Conservation (phyloP, 2,888 invertebrate genomes). For the Xanthia icteritia region DNA sequence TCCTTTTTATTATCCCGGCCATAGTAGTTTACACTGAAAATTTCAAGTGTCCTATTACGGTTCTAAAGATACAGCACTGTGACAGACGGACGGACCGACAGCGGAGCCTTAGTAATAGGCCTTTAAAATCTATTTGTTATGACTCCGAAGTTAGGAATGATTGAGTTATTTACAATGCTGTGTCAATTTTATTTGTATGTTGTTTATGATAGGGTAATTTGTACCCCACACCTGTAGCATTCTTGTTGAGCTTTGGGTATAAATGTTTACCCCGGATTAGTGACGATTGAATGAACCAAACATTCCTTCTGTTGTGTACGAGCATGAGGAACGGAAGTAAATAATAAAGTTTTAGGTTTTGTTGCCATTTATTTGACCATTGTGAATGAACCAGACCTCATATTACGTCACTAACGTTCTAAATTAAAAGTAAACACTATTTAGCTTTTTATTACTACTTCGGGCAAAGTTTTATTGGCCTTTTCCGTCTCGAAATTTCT, state of each 20-base stretch:
- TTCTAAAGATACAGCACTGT: background rate
- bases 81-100: no score
- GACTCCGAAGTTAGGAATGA: conserved; percentile 33
- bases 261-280: conserved; percentile 15
- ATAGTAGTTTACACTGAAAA: no score
- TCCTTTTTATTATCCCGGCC: no score
- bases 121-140: conserved; percentile 56
- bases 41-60: no score
- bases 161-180: conserved; percentile 58
- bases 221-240: conserved; percentile 33
- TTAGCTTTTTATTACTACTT: background rate
- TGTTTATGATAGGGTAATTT: conserved; percentile 37
- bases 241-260: background rate
- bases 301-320: background rate
- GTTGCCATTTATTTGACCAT: background rate
- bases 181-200: conserved; percentile 35
- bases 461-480: no score
- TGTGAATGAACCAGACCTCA: background rate
- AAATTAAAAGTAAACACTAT: background rate
- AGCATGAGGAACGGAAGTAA: background rate
- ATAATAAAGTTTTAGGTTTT: background rate
- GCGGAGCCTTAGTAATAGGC: no score
- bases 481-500: no score
- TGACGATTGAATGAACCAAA: background rate
- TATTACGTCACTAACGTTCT: background rate